These are phyloP conservation scores for Megaceryle alcyon DNA, from an alignment of 2,797 vertebrate species.

Conservation along the genomic window DNA sequence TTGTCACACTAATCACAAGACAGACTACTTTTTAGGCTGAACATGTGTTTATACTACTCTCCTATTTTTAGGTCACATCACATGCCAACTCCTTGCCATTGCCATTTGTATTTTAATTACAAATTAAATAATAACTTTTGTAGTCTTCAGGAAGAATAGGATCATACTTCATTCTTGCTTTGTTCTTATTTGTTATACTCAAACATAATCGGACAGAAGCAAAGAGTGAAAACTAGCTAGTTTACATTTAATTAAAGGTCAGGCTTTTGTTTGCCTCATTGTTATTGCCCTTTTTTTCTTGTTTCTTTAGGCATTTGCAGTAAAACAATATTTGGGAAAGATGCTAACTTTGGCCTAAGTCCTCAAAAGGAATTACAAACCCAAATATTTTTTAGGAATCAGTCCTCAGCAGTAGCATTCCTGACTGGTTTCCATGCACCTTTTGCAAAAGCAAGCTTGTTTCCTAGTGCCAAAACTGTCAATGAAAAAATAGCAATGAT, in stretches of 20 bases:
- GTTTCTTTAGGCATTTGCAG: not conserved
- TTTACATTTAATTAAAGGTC: not conserved
- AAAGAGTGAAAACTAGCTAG: not conserved
- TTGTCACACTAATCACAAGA: slow-evolving; percentile 52
- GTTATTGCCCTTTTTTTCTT: not conserved
- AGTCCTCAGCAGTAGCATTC: not conserved
- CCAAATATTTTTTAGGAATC: not conserved
- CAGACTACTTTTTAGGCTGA: not conserved
- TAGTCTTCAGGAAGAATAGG: not conserved
- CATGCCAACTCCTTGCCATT: not conserved
- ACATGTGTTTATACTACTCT: not conserved
- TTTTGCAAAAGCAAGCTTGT: not conserved
- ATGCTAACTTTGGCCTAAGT: not conserved
- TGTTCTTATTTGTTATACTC: not conserved
- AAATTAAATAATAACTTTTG: not conserved
- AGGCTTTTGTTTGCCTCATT: not conserved
- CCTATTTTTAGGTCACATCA: slow-evolving; percentile 43
- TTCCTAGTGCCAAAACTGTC: not conserved
- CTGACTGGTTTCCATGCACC: not conserved
- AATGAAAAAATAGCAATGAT: accelerated
- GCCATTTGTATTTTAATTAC: not conserved
- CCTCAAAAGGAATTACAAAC: not conserved
- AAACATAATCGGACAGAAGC: not conserved
- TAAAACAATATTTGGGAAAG: not conserved
- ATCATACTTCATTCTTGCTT: not conserved